phyloP scores from a whole-genome alignment of 2,888 invertebrate genomes.

The Callimorpha dominula region DNA sequence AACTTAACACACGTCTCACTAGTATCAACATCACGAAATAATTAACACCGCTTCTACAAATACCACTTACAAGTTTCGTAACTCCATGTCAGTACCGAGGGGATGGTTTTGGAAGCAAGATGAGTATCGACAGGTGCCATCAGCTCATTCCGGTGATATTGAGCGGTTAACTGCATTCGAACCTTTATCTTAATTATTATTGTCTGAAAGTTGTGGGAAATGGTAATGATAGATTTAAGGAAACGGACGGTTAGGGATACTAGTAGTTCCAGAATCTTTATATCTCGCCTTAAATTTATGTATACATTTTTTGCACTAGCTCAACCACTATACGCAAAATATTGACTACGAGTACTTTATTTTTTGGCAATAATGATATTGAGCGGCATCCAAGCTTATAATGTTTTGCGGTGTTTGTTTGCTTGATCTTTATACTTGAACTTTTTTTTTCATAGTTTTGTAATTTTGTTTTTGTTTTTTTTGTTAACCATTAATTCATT shows the following conservation, averaged over 20 bases:
- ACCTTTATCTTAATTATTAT: conserved; percentile 22
- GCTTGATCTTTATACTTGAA: too few species aligned
- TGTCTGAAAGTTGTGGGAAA: background rate
- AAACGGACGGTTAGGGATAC: background rate
- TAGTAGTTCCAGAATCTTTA: background rate
- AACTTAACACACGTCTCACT: conserved; percentile 6
- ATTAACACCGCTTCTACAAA: conserved; percentile 30
- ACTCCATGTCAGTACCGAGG: conserved; percentile 10
- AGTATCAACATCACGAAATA: conserved; percentile 29
- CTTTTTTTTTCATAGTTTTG: too few species aligned
- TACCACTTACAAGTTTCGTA: conserved; percentile 16
- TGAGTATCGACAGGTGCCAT: conserved; percentile 46
- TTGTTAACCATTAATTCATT: too few species aligned
- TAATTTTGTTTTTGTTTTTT: too few species aligned
- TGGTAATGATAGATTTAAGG: background rate
- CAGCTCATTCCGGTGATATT: conserved; percentile 21
- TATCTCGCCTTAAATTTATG: background rate
- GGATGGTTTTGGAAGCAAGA: conserved; percentile 18
- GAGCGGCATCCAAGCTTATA: too few species aligned
- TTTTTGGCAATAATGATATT: too few species aligned
- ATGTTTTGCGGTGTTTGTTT: too few species aligned
- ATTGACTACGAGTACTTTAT: too few species aligned
- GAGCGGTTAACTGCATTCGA: conserved; percentile 19
- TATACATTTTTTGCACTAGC: background rate
- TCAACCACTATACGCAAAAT: too few species aligned